Conservation (phyloP, 2,113 vertebrate species). For the Cinclus cinclus region DNA sequence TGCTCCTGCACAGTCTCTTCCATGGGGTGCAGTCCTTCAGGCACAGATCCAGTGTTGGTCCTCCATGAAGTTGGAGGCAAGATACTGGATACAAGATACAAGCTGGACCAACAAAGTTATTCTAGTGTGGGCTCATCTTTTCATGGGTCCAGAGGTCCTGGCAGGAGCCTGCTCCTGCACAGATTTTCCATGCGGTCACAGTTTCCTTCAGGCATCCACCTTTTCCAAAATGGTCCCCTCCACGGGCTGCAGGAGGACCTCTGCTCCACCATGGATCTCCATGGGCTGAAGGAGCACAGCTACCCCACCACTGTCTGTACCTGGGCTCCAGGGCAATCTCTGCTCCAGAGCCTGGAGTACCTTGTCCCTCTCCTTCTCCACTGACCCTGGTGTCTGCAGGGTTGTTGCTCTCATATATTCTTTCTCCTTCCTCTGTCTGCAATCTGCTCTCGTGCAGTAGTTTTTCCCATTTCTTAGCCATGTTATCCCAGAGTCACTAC, state of each 20-base stretch:
- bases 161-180: not conserved
- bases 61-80: no score
- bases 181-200: not conserved
- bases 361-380: not conserved
- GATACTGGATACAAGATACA: not conserved
- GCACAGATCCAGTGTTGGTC: not conserved
- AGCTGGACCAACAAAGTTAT: not conserved
- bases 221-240: not conserved
- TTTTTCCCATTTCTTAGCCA: not conserved
- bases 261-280: not conserved
- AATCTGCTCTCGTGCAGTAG: not conserved
- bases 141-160: not conserved
- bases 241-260: not conserved
- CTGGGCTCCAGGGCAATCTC: not conserved
- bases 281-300: not conserved
- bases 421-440: not conserved
- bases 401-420: not conserved
- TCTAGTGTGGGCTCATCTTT: not conserved
- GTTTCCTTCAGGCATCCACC: not conserved
- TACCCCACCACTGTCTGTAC: not conserved
- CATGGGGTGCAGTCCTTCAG: not conserved
- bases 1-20: not conserved
- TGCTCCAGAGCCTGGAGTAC: not conserved
- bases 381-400: not conserved
- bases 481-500: not conserved